Percentiles rank a stretch among this genome's conserved stretches.
phyloP scores from a whole-genome alignment of 2,888 invertebrate species.

The Gnatocerus cornutus region DNA sequence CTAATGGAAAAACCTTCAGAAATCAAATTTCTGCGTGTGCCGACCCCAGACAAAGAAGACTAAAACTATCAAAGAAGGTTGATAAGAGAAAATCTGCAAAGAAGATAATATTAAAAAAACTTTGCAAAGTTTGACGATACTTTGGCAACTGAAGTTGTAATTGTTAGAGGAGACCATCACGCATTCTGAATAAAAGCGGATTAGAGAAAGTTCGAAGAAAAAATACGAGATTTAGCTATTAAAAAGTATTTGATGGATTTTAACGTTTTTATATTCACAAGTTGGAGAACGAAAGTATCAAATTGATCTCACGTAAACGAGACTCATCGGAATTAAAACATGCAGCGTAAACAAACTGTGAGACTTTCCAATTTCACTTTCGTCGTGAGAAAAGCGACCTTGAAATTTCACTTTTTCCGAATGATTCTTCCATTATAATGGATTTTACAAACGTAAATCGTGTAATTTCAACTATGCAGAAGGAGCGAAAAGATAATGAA shows the following conservation, averaged over 20 bases:
- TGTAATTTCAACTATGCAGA: too few relatives aligned
- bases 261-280: background rate
- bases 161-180: background rate
- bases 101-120: slow-evolving; percentile 7
- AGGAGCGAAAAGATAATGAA: too few relatives aligned
- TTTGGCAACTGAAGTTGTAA: background rate
- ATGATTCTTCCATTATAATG: background rate
- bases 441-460: too few relatives aligned
- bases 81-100: background rate
- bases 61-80: background rate
- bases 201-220: background rate
- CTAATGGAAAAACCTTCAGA: background rate
- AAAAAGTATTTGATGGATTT: background rate
- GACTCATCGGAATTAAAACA: slow-evolving; percentile 7
- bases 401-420: slow-evolving; percentile 30
- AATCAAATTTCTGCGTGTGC: slow-evolving; percentile 7
- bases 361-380: slow-evolving; percentile 43
- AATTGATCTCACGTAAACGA: background rate
- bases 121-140: background rate
- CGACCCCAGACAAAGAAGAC: background rate
- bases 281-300: background rate
- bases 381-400: slow-evolving; percentile 32
- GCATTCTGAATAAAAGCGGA: background rate
- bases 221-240: background rate
- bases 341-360: slow-evolving; percentile 3